These are phyloP conservation scores for Turdus rufiventris DNA, from an alignment of 2,113 vertebrate species.

Conservation along the genomic window DNA sequence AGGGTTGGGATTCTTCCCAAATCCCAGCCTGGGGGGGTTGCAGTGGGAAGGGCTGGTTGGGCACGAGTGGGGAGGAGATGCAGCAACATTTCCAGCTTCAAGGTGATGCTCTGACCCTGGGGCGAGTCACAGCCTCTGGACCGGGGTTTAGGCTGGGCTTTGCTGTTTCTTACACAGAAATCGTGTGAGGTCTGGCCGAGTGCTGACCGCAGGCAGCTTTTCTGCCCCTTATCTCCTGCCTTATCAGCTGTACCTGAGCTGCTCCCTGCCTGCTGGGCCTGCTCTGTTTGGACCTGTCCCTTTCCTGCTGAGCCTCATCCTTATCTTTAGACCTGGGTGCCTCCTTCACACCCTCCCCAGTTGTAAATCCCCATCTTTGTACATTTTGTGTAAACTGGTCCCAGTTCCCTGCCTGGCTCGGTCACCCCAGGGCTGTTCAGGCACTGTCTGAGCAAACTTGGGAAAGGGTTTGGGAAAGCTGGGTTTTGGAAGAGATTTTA, in stretches of 20 bases:
- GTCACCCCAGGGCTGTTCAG: background rate
- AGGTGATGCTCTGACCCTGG: background rate
- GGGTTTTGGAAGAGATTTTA: background rate
- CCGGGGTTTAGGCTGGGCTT: background rate
- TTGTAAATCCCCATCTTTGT: background rate
- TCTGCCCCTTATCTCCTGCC: background rate
- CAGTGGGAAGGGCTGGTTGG: background rate
- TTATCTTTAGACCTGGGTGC: background rate
- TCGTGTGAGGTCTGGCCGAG: rapidly evolving
- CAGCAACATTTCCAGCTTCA: rapidly evolving
- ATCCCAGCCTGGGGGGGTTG: background rate
- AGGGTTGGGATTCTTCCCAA: background rate
- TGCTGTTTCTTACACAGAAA: background rate
- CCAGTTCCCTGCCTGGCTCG: background rate
- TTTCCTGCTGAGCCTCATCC: background rate
- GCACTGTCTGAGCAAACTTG: background rate
- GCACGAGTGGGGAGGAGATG: too few relatives aligned
- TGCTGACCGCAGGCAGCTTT: background rate
- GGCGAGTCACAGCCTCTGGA: background rate
- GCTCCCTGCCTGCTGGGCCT: background rate
- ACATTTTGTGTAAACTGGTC: background rate
- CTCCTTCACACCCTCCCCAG: background rate
- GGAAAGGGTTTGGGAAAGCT: background rate
- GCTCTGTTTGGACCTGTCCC: background rate
- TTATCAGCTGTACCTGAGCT: background rate